Conservation (phyloP, 2,113 vertebrate species). For the Oostethus manadensis region DNA sequence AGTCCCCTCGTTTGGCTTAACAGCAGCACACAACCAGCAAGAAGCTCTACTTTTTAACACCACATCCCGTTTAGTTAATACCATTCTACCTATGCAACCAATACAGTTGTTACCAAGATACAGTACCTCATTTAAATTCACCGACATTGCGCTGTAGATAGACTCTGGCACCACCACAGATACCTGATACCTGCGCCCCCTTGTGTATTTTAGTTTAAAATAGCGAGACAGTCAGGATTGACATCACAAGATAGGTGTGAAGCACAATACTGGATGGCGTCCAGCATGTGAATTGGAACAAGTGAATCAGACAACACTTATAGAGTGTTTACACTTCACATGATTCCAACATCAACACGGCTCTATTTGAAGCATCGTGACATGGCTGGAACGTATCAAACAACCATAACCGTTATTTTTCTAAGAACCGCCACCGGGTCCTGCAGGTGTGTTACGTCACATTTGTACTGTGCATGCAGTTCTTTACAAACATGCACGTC, state of each 20-base stretch:
- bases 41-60: neutral
- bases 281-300: constrained; percentile 51
- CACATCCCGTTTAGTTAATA: neutral
- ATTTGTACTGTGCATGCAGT: constrained; percentile 6
- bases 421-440: constrained; percentile 10
- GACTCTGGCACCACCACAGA: constrained; percentile 46
- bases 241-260: constrained; percentile 47
- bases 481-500: constrained; percentile 16
- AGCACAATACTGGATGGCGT: constrained; percentile 40
- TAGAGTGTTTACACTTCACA: constrained; percentile 43
- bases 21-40: neutral
- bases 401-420: constrained; percentile 25
- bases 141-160: constrained; percentile 14
- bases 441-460: constrained; percentile 2
- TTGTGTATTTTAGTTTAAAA: constrained; percentile 43
- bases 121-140: neutral
- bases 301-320: constrained; percentile 56
- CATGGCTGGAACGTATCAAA: constrained; percentile 12
- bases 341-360: constrained; percentile 42
- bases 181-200: constrained; percentile 22
- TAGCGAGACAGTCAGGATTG: constrained; percentile 49
- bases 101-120: neutral
- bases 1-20: constrained; percentile 5
- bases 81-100: neutral
- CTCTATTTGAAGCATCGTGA: constrained; percentile 41